Evolutionary conservation across 2,888 invertebrate species (phyloP), one percentile per base, ranked within the genome.

Genomic region (Leptinotarsa juncta): DNA sequence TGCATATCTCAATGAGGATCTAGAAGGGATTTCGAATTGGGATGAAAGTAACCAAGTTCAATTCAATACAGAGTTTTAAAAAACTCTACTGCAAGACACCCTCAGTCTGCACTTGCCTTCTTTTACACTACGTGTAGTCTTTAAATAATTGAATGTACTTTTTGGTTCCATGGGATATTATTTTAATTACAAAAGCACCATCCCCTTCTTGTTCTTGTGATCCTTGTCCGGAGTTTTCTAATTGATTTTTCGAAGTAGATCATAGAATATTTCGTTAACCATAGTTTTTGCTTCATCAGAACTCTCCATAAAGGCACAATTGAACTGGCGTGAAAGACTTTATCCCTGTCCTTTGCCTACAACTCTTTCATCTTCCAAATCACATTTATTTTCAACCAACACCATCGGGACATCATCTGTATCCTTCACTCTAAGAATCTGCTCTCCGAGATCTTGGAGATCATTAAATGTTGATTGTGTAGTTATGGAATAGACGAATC

Each of bases 251-350:
- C 98, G 95, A 88, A 99, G 99, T 92, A 99, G 92, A 91, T 99
- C 99, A 91, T 97, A 98, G 92, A 99, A 99, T 90, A 99, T 97
- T 93, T 99, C 99, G 91, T 96, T 95, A 89, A 99, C 99, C 92
- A 99, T 99, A 90, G 99, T 96, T 94, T 99, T 99, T 87, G 98
- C 97, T 94, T 99, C 99, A 90, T 99, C 99, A 88, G 99, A 99
- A 88, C 99, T 99, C 92, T 99, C 99, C 94, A 99, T 96, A 90
- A 99, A 99, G 89, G 97, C 97, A 92, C 98, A 99, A 92, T 96
- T 97, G 91, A 98, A 99, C 90, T 96, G 95, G 88, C 96, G 94
- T 86, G 99, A 97, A 88, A 99, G 93, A 90, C 95, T 96, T 85
- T 93, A 93, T 85, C 99, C 99, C 90, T 98, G 97, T 89, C 99